A percentile compares a stretch with the other conserved stretches of the same genome.
Conservation (phyloP, 2,888 invertebrate species). For the Drosophila pseudotakahashii region DNA sequence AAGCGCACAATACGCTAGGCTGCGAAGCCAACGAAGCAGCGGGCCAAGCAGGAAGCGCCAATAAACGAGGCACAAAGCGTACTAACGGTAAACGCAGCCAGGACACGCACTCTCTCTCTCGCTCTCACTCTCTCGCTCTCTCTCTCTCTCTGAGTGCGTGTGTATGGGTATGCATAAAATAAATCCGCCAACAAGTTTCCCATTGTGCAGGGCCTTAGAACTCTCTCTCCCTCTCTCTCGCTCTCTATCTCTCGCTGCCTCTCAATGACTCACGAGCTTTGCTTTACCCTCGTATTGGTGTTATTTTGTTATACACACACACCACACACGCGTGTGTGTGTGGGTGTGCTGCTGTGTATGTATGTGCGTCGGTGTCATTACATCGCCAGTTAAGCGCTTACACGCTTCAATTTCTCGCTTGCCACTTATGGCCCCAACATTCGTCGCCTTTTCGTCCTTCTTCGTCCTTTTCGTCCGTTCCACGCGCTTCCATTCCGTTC, state of each 20-base stretch:
- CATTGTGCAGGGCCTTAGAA: constrained; percentile 66
- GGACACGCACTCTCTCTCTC: constrained; percentile 47
- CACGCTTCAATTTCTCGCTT: constrained; percentile 76
- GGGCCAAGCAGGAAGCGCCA: constrained; percentile 65
- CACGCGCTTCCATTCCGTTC: constrained; percentile 5
- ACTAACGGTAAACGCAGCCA: constrained; percentile 33
- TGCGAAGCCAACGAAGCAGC: constrained; percentile 64
- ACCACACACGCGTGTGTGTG: constrained; percentile 8
- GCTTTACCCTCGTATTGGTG: constrained; percentile 34
- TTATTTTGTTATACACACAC: constrained; percentile 33
- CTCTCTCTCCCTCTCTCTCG: constrained; percentile 8
- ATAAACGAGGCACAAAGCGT: constrained; percentile 52
- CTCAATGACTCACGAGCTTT: constrained; percentile 29
- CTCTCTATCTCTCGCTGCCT: background rate
- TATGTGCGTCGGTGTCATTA: constrained; percentile 50
- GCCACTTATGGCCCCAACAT: constrained; percentile 57
- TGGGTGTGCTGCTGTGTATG: constrained; percentile 1
- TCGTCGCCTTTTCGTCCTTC: constrained; percentile 36
- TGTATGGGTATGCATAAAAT: constrained; percentile 71
- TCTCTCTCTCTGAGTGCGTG: constrained; percentile 4
- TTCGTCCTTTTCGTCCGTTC: constrained; percentile 36
- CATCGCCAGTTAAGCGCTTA: constrained; percentile 76
- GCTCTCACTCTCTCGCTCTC: constrained; percentile 1
- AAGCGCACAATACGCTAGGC: constrained; percentile 40
- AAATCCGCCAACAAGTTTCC: constrained; percentile 80